phyloP scores from a whole-genome alignment of 2,113 vertebrate genomes.

The Limnothrissa miodon region DNA sequence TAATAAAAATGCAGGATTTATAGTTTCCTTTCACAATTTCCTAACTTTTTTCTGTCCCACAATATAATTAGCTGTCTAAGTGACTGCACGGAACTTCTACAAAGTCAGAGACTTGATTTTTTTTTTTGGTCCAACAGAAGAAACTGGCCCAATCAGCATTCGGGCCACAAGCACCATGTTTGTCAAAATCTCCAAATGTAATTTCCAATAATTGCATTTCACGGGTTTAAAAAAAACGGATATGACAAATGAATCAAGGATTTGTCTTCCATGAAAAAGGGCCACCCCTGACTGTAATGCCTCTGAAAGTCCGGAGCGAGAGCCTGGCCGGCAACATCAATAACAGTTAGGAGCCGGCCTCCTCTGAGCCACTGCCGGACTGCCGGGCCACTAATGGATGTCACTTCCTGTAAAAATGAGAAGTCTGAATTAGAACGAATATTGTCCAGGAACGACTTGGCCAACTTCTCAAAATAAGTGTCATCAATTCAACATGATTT shows the following conservation, averaged over 20 bases:
- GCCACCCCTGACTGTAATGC: conserved; percentile 59
- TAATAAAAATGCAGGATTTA: conserved; percentile 38
- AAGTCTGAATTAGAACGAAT: conserved; percentile 45
- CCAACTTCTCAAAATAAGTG: conserved; percentile 32
- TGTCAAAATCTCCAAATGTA: conserved; percentile 58
- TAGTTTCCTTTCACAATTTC: conserved; percentile 35
- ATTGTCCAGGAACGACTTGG: conserved; percentile 47
- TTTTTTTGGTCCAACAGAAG: conserved; percentile 54
- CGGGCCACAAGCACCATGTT: conserved; percentile 58
- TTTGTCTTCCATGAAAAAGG: conserved; percentile 63
- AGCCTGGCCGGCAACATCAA: conserved; percentile 56
- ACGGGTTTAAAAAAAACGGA: conserved; percentile 22
- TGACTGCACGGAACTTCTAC: conserved; percentile 44
- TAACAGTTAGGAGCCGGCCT: conserved; percentile 64
- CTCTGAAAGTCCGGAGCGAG: conserved; percentile 46
- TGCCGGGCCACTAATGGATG: conserved; percentile 64
- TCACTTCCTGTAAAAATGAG: conserved; percentile 59
- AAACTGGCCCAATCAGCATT: conserved; percentile 52
- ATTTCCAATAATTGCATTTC: conserved; percentile 66
- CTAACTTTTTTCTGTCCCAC: conserved; percentile 43
- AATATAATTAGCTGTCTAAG: conserved; percentile 48
- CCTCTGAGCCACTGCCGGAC: conserved; percentile 53
- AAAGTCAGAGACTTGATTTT: conserved; percentile 50
- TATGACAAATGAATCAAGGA: conserved; percentile 68
- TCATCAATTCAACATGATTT: conserved; percentile 59